Evolutionary conservation across 2,113 vertebrate genomes (phyloP), one percentile per base, ranked within the genome.

Genomic region (Rattus rattus): DNA sequence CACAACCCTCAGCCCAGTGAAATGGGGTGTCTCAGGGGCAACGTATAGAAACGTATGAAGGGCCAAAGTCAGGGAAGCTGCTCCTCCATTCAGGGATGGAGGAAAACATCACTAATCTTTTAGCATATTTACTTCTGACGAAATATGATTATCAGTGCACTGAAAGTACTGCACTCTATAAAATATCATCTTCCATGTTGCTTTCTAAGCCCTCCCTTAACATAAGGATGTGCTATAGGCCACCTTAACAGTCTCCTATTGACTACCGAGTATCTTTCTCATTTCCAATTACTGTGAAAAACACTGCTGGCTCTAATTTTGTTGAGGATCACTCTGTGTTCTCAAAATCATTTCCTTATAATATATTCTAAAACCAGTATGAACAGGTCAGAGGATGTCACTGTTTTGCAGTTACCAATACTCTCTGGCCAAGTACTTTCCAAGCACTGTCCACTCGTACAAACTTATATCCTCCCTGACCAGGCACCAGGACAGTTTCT

Each of bases 271-370:
- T 83, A 3, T 85, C 61, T 88, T 92, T 92, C 63, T 24, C 85
- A 47, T 28, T 70, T 69, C 61, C 1, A 67, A 47, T 80, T 33
- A 90, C 69, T 80, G 63, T 59, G 61, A 75, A 88, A 36, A 69
- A 79, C 17, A 88, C 30, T 14, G 39, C 28, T 7, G 47, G 43
- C n/a, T 28, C n/a, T 80, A 77, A 59, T 49, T 88, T 84, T 76
- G 17, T 86, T 91, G 43, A 59, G n/a, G 72, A 63, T 67, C 24
- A 67, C 19, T 84, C 84, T 90, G 36, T 83, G 4, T 70, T 67
- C 65, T 86, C 77, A 93, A 76, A 83, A 54, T 89, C 84, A 76
- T 86, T 86, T 94, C 30, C 90, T 89, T 36, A 52, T 61, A 20
- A 19, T 65, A 76, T n/a, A 77, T 89, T 13, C 72, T 24, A 39